Evolutionary conservation across 2,888 invertebrate genomes (phyloP).

Genomic region (Lapara coniferarum): DNA sequence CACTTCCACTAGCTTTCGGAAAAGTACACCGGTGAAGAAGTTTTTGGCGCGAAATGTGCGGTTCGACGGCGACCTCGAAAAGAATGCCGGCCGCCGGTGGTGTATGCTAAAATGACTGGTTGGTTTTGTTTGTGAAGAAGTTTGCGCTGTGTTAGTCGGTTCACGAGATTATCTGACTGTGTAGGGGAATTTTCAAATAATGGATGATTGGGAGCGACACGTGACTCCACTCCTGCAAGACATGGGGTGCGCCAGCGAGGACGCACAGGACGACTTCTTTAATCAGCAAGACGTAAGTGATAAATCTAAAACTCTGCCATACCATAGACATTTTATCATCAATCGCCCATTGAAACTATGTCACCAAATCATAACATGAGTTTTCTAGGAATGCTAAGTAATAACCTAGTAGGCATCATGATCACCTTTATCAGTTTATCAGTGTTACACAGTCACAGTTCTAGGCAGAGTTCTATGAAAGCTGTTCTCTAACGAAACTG

Average conservation of each 20-base stretch:
- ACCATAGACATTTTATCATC: background rate
- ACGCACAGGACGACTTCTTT: slow-evolving; percentile 84
- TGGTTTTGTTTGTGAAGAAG: slow-evolving; percentile 63
- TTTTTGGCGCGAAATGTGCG: slow-evolving; percentile 80
- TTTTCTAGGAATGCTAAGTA: too few relatives aligned
- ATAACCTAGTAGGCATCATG: too few relatives aligned
- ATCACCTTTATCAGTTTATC: too few relatives aligned
- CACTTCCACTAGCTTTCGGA: slow-evolving; percentile 61
- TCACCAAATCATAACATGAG: too few relatives aligned
- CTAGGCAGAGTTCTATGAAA: background rate
- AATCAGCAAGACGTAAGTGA: slow-evolving; percentile 84
- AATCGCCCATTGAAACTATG: background rate
- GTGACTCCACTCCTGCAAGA: slow-evolving; percentile 84
- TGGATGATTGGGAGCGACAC: slow-evolving; percentile 85
- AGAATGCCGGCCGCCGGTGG: slow-evolving; percentile 55
- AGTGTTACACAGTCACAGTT: too few relatives aligned
- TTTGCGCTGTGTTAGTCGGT: slow-evolving; percentile 63
- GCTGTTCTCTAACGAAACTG: background rate
- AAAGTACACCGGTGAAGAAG: slow-evolving; percentile 61
- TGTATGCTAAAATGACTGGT: slow-evolving; percentile 62
- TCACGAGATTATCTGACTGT: slow-evolving; percentile 51
- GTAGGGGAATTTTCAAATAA: slow-evolving; percentile 62
- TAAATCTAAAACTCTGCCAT: slow-evolving; percentile 24
- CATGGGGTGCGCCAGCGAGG: slow-evolving; percentile 81
- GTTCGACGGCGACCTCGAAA: slow-evolving; percentile 41